Evolutionary conservation across 2,888 invertebrate species (phyloP).

Genomic region (Eristalinus aeneus): DNA sequence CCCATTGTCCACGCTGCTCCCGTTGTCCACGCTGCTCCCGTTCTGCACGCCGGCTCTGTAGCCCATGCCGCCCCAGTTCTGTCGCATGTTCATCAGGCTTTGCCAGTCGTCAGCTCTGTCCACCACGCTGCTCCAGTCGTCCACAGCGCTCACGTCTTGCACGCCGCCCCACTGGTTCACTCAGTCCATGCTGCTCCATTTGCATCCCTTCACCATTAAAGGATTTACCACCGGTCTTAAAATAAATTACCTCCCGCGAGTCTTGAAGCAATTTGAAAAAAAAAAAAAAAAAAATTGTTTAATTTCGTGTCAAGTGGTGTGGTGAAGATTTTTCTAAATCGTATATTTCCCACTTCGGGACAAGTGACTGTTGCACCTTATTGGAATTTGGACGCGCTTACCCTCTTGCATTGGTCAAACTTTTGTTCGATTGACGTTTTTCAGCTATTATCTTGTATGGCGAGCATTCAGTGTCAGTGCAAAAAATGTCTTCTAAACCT

Average conservation of each 20-base stretch:
- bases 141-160: constrained; percentile 13
- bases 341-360: no score
- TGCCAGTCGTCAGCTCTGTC: constrained; percentile 28
- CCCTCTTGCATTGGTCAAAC: no score
- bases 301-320: neutral
- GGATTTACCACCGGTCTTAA: constrained; percentile 10
- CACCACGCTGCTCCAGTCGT: constrained; percentile 57
- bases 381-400: no score
- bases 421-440: no score
- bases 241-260: neutral
- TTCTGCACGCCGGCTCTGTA: constrained; percentile 52
- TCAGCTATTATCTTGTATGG: no score
- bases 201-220: constrained; percentile 67
- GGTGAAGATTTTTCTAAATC: neutral
- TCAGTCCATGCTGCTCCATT: constrained; percentile 57
- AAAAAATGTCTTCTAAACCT: no score
- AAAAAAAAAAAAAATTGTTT: neutral
- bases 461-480: no score
- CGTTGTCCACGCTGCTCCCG: constrained; percentile 66
- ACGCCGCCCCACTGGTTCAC: constrained; percentile 49
- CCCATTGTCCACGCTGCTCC: constrained; percentile 68
- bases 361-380: no score
- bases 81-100: neutral
- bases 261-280: neutral
- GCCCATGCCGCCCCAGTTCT: constrained; percentile 17